A percentile compares a stretch with the other conserved stretches of the same genome.
These are phyloP conservation scores for Sphinx pinastri DNA, from an alignment of 2,888 invertebrate species.

Conservation along the genomic window DNA sequence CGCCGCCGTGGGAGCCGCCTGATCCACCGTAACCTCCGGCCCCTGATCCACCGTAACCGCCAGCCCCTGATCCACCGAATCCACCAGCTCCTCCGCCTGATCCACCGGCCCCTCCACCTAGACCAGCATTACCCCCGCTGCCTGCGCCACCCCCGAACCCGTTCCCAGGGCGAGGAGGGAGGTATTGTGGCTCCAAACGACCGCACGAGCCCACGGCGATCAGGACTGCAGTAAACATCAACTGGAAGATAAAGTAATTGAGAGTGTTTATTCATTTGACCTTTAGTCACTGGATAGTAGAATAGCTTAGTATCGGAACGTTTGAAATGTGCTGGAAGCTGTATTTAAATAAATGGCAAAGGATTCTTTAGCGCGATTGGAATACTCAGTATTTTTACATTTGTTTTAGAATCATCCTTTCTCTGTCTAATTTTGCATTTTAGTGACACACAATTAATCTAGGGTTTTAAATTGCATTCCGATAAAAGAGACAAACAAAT, in stretches of 20 bases:
- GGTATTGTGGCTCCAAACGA: constrained; percentile 52
- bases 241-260: constrained; percentile 39
- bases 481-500: no score
- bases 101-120: constrained; percentile 47
- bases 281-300: no score
- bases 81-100: constrained; percentile 46
- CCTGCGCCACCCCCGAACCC: constrained; percentile 44
- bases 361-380: no score
- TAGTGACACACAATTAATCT: no score
- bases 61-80: constrained; percentile 38
- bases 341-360: no score
- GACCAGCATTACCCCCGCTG: constrained; percentile 38
- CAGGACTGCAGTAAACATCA: constrained; percentile 55
- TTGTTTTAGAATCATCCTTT: no score
- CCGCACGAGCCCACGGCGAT: constrained; percentile 67
- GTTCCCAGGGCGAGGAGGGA: constrained; percentile 49
- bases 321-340: no score
- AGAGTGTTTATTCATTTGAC: not conserved
- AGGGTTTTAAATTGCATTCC: no score
- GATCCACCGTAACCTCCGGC: constrained; percentile 48
- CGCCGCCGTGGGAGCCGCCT: constrained; percentile 48
- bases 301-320: no score
- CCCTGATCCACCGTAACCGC: constrained; percentile 42
- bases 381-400: no score
- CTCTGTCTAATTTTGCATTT: no score